phyloP scores from a whole-genome alignment of 2,113 vertebrate species.

The Zapornia atra region DNA sequence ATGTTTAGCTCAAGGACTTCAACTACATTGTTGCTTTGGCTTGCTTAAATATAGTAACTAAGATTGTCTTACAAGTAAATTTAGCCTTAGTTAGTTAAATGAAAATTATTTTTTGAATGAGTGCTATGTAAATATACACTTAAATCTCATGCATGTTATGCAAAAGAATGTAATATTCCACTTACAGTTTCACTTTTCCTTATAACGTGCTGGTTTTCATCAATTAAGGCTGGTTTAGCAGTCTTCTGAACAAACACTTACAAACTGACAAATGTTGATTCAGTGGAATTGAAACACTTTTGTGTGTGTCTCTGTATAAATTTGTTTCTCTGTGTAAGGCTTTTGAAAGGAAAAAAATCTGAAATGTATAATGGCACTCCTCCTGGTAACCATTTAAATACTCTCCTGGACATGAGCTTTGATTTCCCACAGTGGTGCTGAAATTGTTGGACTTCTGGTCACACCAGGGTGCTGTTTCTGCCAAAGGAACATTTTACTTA shows the following conservation, averaged over 20 bases:
- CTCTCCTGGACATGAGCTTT: not conserved
- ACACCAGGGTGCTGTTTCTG: not conserved
- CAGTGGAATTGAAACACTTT: not conserved
- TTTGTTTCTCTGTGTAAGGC: not conserved
- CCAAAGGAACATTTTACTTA: not conserved
- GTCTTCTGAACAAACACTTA: not conserved
- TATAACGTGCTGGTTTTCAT: not conserved
- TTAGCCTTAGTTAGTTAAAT: not conserved
- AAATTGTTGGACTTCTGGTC: not conserved
- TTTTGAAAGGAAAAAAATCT: not conserved
- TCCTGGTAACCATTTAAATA: not conserved
- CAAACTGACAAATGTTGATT: not conserved
- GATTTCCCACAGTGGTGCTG: not conserved
- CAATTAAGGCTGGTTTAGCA: not conserved
- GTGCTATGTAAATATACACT: not conserved
- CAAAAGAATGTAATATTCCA: not conserved
- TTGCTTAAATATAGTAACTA: not conserved
- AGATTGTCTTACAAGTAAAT: not conserved
- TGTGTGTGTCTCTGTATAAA: not conserved
- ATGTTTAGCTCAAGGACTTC: not conserved
- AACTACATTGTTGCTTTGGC: not conserved
- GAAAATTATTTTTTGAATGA: not conserved
- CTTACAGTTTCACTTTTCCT: not conserved
- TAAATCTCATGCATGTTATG: not conserved
- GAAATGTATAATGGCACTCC: not conserved